A percentile compares a stretch with the other conserved stretches of the same genome.
phyloP scores from a whole-genome alignment of 2,113 vertebrate genomes.

The Sminthopsis crassicaudata region DNA sequence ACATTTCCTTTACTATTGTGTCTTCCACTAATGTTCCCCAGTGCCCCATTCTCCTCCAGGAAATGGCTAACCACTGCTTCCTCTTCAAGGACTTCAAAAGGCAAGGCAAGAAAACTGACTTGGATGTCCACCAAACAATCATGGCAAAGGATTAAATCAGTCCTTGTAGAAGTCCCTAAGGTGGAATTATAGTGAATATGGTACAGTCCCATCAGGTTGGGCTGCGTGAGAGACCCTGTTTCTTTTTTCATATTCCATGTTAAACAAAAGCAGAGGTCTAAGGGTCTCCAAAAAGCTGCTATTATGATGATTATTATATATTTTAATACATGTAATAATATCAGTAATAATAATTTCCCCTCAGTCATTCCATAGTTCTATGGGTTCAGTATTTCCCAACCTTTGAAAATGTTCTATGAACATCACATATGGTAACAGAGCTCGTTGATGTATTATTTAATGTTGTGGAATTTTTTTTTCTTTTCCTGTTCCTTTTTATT shows the following conservation, averaged over 20 bases:
- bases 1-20: slow-evolving; percentile 77
- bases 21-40: slow-evolving; percentile 72
- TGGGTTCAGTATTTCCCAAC: slow-evolving; percentile 14
- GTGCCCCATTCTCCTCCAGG: slow-evolving; percentile 70
- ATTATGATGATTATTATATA: too few species aligned
- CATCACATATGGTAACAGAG: neutral
- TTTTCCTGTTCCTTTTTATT: neutral
- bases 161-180: slow-evolving; percentile 43
- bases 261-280: neutral
- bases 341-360: neutral
- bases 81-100: slow-evolving; percentile 76
- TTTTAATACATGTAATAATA: too few species aligned
- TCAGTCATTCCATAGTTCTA: slow-evolving; percentile 1
- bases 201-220: neutral
- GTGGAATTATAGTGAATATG: slow-evolving; percentile 26
- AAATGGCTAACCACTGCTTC: slow-evolving; percentile 74
- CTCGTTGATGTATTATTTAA: too few species aligned
- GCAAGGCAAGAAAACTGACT: slow-evolving; percentile 44
- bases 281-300: neutral
- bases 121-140: slow-evolving; percentile 38
- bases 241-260: slow-evolving; percentile 25
- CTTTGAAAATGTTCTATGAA: neutral
- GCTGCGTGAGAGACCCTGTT: slow-evolving; percentile 11
- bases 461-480: neutral
- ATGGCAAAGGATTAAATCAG: slow-evolving; percentile 44